These are phyloP conservation scores for Anguilla anguilla DNA, from an alignment of 2,797 vertebrate genomes.

Conservation along the genomic window DNA sequence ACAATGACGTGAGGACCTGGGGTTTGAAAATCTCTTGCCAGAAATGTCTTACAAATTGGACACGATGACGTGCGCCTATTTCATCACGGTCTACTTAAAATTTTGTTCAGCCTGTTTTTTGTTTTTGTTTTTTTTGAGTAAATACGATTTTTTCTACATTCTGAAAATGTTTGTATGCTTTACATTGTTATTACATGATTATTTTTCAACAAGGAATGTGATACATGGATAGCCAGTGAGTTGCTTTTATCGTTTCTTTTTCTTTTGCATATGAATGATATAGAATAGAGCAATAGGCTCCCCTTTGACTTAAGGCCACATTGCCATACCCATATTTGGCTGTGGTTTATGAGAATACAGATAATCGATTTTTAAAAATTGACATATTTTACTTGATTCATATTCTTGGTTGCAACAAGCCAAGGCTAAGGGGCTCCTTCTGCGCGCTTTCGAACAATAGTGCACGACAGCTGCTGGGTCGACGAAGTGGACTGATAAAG, in stretches of 20 bases:
- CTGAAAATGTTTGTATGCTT: not conserved
- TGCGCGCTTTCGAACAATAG: constrained; percentile 62
- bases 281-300: not conserved
- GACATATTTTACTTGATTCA: not conserved
- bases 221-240: not conserved
- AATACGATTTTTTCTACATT: not conserved
- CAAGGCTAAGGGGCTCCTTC: constrained; percentile 47
- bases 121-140: not conserved
- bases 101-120: not conserved
- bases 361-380: not conserved
- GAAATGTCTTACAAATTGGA: not conserved
- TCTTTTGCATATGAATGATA: not conserved
- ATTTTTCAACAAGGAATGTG: not conserved
- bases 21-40: not conserved
- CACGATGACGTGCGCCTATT: not conserved
- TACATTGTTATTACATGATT: not conserved
- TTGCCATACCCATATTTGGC: not conserved
- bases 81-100: not conserved
- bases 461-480: constrained; percentile 64
- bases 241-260: not conserved
- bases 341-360: not conserved
- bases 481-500: constrained; percentile 56
- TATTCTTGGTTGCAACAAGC: not conserved
- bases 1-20: not conserved
- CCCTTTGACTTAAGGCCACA: not conserved